Evolutionary conservation across 2,797 vertebrate genomes (phyloP), one percentile per base, ranked within the genome.

Genomic region (Pristis pectinata): DNA sequence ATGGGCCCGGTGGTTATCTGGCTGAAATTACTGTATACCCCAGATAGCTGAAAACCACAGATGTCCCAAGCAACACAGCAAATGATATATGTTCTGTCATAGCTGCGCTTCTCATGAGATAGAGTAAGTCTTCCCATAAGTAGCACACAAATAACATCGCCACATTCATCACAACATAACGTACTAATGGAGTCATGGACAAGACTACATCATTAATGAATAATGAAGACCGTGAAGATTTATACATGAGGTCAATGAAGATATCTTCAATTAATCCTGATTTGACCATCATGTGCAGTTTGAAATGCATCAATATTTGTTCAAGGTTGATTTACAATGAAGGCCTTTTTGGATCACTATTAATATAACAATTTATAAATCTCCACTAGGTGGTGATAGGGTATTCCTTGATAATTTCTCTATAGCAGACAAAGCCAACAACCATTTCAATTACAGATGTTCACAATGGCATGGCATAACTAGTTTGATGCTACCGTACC

Each of bases 11-110:
- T 94, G 70, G 41, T 49, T 93, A 93, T 67, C 19, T 93, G 67
- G 44, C 64, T 72, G 27, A 76, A 76, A 94, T 94, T 53, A 94
- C 72, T 53, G 44, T 94, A 94, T 94, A 94, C 92, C 92, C 92
- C 19, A 94, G 92, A 74, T 76, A 94, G 70, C 92, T 94, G 49
- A 94, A 94, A 94, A 94, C 92, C 92, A n/a, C 92, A 94, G 92
- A 70, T 94, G 92, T 76, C 92, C 44, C 44, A 67, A 91, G 87
- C 59, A 91, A 91, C 87, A 56, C 27, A 49, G 92, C 41, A 34
- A 76, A 76, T 94, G 70, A 94, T 76, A 49, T 94, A 94, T 74
- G 41, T 94, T 53, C 70, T 94, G 92, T 94, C 92, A 94, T 19
- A 94, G 13, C 41, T 27, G 3, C 76, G 5, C 41, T 56, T 11